phyloP scores from a whole-genome alignment of 2,888 invertebrate genomes.

The Syrista parreyssii region DNA sequence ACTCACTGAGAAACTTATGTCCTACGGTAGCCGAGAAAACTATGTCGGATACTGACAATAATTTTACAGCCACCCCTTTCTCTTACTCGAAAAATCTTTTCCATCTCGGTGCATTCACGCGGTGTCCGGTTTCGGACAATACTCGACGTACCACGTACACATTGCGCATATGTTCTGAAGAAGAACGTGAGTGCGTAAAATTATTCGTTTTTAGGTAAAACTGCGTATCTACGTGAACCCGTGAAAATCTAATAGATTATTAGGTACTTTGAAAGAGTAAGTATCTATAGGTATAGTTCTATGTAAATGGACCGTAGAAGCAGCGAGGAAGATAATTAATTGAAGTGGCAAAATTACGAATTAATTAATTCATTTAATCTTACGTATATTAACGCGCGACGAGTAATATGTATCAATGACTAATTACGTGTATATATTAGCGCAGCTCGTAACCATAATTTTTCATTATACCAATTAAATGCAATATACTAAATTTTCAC shows the following conservation, averaged over 20 bases:
- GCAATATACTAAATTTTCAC: background rate
- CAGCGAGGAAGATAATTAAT: too few relatives aligned
- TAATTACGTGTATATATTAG: background rate
- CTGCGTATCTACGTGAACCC: background rate
- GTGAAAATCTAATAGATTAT: too few relatives aligned
- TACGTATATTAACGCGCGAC: background rate
- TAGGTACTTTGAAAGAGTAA: too few relatives aligned
- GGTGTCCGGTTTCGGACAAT: background rate
- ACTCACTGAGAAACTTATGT: background rate
- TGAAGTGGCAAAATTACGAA: background rate
- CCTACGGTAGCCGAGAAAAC: background rate
- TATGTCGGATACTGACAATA: background rate
- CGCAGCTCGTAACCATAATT: background rate
- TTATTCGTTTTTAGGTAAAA: background rate
- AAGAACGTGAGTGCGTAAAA: background rate
- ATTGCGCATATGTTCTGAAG: background rate
- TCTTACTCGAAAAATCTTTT: background rate
- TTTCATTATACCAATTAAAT: background rate
- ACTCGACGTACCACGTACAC: background rate
- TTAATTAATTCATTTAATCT: background rate
- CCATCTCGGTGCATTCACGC: background rate
- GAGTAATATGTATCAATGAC: background rate
- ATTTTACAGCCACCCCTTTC: background rate
- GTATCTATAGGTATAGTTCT: too few relatives aligned
- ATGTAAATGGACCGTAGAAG: too few relatives aligned